Evolutionary conservation across 2,113 vertebrate genomes (phyloP), one percentile per base, ranked within the genome.

Genomic region (Mastomys natalensis): DNA sequence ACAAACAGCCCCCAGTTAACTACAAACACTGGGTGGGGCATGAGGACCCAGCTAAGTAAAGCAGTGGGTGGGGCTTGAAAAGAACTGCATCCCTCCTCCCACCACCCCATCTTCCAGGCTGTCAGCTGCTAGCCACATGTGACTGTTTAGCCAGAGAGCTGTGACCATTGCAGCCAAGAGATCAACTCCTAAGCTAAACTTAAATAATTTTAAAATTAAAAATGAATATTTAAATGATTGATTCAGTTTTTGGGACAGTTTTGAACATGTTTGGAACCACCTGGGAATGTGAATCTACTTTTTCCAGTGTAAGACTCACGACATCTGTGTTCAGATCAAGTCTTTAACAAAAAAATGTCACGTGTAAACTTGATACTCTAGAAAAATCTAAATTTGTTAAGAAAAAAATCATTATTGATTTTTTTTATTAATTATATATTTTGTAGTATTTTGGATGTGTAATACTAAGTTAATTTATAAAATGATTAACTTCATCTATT

Each of bases 271-370:
- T 45, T 82, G 37, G 60, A 81, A 87, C 26, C 66, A 88, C 66
- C 37, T 81, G 29, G 37, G 26, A 72, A 64, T 73, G 64, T 73
- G 55, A 81, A 45, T 73, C 29, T 55, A 53, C 19, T 74, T 88
- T 81, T 88, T 74, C 43, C 72, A 29, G 2, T 22, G n/a, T 74
- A 92, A 55, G 81, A 73, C 43, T 81, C 31, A 72, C 70, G 45
- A 70, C 6, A 7, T 31, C 48, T 95, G 15, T 95, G n/a, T 70
- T 91, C 51, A 87, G 82, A 60, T 80, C 31, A 80, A 72, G 48
- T 66, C 66, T 72, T 95, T 22, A 82, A 45, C n/a, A 60, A 62
- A 92, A 92, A 92, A 92, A 84, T n/a, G n/a, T 66, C 51, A 68
- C 31, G 16, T 82, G 29, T 13, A 92, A 92, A 80, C 16, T 68